A percentile compares a stretch with the other conserved stretches of the same genome.
Evolutionary conservation across 1,140 invertebrate genomes (phyloP).

Genomic region (Leptopilina boulardi): DNA sequence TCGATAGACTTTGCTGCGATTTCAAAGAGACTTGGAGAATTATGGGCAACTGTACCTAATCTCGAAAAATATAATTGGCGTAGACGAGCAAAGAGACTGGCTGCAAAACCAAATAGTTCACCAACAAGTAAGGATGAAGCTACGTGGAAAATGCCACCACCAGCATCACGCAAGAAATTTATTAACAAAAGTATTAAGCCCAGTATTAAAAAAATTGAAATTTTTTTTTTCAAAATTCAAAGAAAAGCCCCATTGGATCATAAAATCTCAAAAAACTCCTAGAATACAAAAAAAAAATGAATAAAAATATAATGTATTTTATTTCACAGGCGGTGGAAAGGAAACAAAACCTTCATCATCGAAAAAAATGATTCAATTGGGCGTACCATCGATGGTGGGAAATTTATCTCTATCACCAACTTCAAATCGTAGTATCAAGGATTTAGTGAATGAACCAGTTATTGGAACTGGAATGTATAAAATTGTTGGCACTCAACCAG

Average conservation of each 20-base stretch:
- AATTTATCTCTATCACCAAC: constrained; percentile 74
- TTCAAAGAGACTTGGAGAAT: constrained; percentile 87
- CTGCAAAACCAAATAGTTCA: constrained; percentile 73
- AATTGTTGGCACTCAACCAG: constrained; percentile 86
- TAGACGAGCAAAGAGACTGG: constrained; percentile 84
- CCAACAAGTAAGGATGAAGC: constrained; percentile 64
- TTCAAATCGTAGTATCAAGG: constrained; percentile 67
- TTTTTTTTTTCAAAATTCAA: constrained; percentile 40
- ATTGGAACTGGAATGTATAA: constrained; percentile 78
- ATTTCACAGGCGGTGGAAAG: constrained; percentile 65
- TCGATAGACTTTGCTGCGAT: constrained; percentile 84
- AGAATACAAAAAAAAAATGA: background rate
- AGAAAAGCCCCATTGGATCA: too few species aligned
- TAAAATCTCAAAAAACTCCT: constrained; percentile 1
- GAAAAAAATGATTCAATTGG: constrained; percentile 73
- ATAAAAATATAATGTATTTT: constrained; percentile 30
- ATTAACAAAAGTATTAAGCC: constrained; percentile 74
- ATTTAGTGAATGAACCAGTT: constrained; percentile 65
- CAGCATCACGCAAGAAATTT: constrained; percentile 72
- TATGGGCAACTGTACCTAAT: constrained; percentile 87
- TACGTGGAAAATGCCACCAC: constrained; percentile 72
- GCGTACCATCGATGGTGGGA: constrained; percentile 71
- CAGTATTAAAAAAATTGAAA: constrained; percentile 31
- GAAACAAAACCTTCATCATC: constrained; percentile 64
- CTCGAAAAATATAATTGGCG: constrained; percentile 83